Evolutionary conservation across 2,113 vertebrate genomes (phyloP).

Genomic region (Dunckerocampus dactyliophorus): DNA sequence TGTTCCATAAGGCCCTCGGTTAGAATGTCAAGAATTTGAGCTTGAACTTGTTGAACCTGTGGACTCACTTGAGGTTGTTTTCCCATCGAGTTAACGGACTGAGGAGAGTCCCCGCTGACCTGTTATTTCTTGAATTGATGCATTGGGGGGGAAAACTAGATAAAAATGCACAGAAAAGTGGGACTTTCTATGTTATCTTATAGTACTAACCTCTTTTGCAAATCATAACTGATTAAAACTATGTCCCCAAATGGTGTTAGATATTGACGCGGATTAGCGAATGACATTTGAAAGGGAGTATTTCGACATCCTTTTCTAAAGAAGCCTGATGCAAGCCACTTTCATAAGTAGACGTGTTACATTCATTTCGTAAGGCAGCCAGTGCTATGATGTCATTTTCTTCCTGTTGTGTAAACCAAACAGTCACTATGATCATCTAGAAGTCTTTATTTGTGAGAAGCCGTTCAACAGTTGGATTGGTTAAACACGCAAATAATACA

Average conservation of each 20-base stretch:
- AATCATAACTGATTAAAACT: neutral
- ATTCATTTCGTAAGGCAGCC: slow-evolving; percentile 36
- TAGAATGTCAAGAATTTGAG: slow-evolving; percentile 44
- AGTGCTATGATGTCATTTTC: slow-evolving; percentile 26
- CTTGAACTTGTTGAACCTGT: slow-evolving; percentile 18
- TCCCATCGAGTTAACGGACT: neutral
- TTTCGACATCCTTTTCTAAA: slow-evolving; percentile 15
- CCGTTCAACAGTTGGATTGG: neutral
- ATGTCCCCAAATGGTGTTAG: neutral
- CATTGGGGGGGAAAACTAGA: neutral
- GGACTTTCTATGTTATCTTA: too few relatives aligned
- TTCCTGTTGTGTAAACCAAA: slow-evolving; percentile 41
- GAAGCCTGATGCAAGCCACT: slow-evolving; percentile 9
- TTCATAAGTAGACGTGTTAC: slow-evolving; percentile 25
- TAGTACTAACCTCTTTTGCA: too few relatives aligned
- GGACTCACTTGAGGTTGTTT: slow-evolving; percentile 6
- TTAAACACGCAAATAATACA: neutral
- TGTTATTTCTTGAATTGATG: neutral
- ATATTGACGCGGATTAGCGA: neutral
- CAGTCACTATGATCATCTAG: neutral
- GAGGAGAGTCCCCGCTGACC: neutral
- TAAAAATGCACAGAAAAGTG: too few relatives aligned
- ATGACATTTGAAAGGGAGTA: neutral
- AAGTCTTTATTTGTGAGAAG: neutral
- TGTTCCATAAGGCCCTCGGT: slow-evolving; percentile 17